phyloP scores from a whole-genome alignment of 37 sponge, comb jelly and placozoan genomes.

The Eunapius fragilis region DNA sequence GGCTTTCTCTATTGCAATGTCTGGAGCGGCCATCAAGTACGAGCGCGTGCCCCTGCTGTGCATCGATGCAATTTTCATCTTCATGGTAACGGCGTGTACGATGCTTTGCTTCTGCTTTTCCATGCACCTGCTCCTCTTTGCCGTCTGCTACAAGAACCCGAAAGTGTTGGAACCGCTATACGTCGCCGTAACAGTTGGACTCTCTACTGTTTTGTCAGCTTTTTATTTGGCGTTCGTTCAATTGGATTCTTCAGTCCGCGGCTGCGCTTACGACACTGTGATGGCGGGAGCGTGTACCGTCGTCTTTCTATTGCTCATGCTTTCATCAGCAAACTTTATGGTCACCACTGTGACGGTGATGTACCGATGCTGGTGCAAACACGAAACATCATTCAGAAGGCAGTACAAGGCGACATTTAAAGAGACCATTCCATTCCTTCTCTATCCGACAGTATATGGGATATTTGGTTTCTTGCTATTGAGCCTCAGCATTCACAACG shows the following conservation, averaged over 20 bases:
- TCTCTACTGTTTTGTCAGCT: background rate
- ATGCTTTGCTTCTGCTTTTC: background rate
- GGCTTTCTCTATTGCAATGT: background rate
- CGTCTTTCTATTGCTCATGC: background rate
- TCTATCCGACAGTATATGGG: background rate
- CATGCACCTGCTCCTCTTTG: background rate
- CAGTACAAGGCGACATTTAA: background rate
- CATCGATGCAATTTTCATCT: background rate
- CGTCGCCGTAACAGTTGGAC: background rate
- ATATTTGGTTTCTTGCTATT: background rate
- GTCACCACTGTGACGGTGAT: background rate
- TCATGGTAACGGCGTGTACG: background rate
- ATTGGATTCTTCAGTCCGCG: background rate
- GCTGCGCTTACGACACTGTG: background rate
- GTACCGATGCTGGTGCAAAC: background rate
- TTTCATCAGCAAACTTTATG: background rate
- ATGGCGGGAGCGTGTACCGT: background rate
- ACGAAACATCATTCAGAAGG: background rate
- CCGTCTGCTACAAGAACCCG: background rate
- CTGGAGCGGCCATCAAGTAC: background rate
- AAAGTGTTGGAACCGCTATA: background rate
- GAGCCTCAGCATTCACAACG: background rate
- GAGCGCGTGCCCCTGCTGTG: background rate
- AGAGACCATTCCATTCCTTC: background rate
- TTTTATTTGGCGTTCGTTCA: background rate